Base-by-base conservation (phyloP, 2,797 vertebrate species). In the Trichosurus vulpecula region DNA sequence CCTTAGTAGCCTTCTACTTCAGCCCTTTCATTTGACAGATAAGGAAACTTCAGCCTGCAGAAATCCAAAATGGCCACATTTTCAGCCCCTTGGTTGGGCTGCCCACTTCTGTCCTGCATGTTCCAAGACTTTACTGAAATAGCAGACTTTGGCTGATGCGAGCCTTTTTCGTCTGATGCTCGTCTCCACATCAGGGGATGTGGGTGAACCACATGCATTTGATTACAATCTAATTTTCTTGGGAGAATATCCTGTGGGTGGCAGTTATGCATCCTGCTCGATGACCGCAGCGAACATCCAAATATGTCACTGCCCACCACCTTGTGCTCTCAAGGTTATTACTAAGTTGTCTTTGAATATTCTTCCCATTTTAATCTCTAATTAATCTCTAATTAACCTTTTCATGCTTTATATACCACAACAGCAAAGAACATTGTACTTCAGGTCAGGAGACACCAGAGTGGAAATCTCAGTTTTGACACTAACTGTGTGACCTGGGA, bases 181-280 rank as follows among this genome's bases (percentile, higher is more conserved):
- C 25, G 41, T 87, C 74, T 87, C 74, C 74, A 87, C 74, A 51
- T 87, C 74, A 87, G 74, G 74, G 41, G 74, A 87, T 87, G 74
- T 87, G 74, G 74, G 74, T 87, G 41, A 87, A 87, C 74, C 74
- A 27, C 74, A 87, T 87, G 41, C 41, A 87, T 87, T 87, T 87
- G 74, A 87, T 87, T 87, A 87, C 74, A 51, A 87, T 87, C 74
- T 87, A 87, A 87, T 87, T 87, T 87, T 87, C 74, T 51, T 87
- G 74, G 74, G 74, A 87, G 74, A 9, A 87, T 87, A 51, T 87
- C 74, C 74, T 87, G 41, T 87, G 74, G 74, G 74, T 87, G 74
- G 74, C 74, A 87, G 74, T 87, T 87, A 87, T 87, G 74, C 41
- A 87, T 87, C 74, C 74, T 51, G 41, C 74, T 27, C 1, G 47